phyloP scores from a whole-genome alignment of 2,888 invertebrate species.

The Heliothis peltigera region DNA sequence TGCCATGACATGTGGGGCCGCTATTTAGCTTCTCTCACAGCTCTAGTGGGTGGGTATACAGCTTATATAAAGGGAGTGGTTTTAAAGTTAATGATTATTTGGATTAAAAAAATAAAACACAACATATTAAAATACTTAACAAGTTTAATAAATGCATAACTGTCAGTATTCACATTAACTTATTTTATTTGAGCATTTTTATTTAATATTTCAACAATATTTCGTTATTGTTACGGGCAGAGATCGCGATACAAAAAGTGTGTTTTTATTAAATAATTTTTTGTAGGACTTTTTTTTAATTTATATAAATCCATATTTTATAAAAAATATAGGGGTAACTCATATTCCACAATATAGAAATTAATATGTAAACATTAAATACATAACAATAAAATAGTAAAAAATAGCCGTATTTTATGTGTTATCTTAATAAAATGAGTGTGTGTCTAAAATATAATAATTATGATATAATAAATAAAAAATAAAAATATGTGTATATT shows the following conservation, averaged over 20 bases:
- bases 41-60: too few species aligned
- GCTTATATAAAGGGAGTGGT: too few species aligned
- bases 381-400: background rate
- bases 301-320: background rate
- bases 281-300: slow-evolving; percentile 7
- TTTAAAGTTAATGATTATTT: too few species aligned
- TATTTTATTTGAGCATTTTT: slow-evolving; percentile 64
- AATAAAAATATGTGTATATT: slow-evolving; percentile 1
- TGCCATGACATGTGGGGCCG: too few species aligned
- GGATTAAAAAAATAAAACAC: slow-evolving; percentile 38
- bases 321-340: slow-evolving; percentile 37
- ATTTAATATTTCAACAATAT: slow-evolving; percentile 50
- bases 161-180: slow-evolving; percentile 73
- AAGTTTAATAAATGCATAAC: slow-evolving; percentile 85
- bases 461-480: background rate
- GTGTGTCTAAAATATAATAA: background rate
- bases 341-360: slow-evolving; percentile 38
- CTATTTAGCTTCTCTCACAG: too few species aligned
- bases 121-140: slow-evolving; percentile 60
- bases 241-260: slow-evolving; percentile 8
- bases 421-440: too few species aligned
- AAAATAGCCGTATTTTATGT: too few species aligned
- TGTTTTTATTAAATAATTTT: too few species aligned
- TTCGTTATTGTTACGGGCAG: slow-evolving; percentile 61
- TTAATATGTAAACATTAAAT: slow-evolving; percentile 12